A percentile compares a stretch with the other conserved stretches of the same genome.
phyloP scores from a whole-genome alignment of 2,888 invertebrate species.

The Yponomeuta plumbellus region DNA sequence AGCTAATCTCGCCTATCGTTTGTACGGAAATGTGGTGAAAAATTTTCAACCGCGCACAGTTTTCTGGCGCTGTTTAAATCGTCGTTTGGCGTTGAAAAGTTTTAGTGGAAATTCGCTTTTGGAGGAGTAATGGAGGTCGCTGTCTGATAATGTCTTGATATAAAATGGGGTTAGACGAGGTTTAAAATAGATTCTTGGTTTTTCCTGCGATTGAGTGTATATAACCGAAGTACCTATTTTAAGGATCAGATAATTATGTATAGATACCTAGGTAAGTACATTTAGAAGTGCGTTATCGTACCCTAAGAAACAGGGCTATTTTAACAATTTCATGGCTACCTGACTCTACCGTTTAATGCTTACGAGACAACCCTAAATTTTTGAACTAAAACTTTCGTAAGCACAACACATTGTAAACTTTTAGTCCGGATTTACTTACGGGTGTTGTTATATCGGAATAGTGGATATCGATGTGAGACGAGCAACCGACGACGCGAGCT shows the following conservation, averaged over 20 bases:
- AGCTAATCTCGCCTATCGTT: conserved; percentile 53
- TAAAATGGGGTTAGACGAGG: not conserved
- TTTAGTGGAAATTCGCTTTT: conserved; percentile 5
- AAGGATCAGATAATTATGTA: no score
- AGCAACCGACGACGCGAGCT: no score
- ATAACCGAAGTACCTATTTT: not conserved
- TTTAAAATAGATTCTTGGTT: not conserved
- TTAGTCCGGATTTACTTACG: no score
- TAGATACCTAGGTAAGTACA: not conserved
- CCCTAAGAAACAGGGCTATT: no score
- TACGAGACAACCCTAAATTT: not conserved
- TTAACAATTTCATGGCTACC: no score
- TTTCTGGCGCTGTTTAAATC: conserved; percentile 7
- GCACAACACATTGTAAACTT: no score
- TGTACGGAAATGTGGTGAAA: conserved; percentile 16
- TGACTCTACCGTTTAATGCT: no score
- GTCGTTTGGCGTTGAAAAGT: conserved; percentile 4
- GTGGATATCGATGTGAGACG: no score
- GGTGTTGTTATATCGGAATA: no score
- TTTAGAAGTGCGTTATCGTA: no score
- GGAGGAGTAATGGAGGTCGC: not conserved
- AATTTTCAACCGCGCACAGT: conserved; percentile 3
- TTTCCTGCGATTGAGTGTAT: not conserved
- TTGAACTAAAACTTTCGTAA: no score
- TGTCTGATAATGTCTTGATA: not conserved